These are phyloP conservation scores for Zaprionus nigranus DNA, from an alignment of 1,140 invertebrate genomes.

Conservation along the genomic window DNA sequence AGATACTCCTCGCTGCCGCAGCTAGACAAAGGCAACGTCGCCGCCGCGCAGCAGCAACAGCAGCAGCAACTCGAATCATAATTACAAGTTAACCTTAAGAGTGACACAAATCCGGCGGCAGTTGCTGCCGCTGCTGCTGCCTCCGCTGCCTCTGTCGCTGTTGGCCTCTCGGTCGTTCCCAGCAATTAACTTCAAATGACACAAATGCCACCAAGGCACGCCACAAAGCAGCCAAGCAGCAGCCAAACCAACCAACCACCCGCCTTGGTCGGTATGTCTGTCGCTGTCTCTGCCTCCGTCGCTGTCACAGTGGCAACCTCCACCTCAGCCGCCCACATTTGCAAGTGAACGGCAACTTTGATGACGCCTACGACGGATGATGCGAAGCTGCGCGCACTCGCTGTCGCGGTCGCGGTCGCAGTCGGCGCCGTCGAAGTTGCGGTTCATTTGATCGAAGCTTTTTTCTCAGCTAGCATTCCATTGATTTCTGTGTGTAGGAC, in stretches of 20 bases:
- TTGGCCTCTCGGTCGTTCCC: constrained; percentile 69
- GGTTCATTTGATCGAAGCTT: constrained; percentile 75
- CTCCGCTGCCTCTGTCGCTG: not conserved
- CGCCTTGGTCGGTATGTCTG: constrained; percentile 5
- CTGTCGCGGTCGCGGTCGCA: constrained; percentile 29
- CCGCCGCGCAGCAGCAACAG: too few species aligned
- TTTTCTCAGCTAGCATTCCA: constrained; percentile 68
- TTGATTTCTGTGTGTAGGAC: constrained; percentile 63
- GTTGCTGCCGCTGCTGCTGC: constrained; percentile 22
- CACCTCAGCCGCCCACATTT: constrained; percentile 64
- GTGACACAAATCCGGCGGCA: constrained; percentile 77
- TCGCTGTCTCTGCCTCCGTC: constrained; percentile 3
- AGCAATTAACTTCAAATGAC: constrained; percentile 83
- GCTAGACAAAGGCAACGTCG: constrained; percentile 54
- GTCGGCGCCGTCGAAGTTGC: constrained; percentile 53
- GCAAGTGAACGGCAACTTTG: constrained; percentile 82
- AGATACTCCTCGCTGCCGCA: constrained; percentile 18
- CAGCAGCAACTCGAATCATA: constrained; percentile 61
- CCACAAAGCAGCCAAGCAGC: constrained; percentile 41
- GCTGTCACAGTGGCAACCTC: constrained; percentile 23
- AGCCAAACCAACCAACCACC: constrained; percentile 19
- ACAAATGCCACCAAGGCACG: constrained; percentile 81
- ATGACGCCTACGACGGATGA: constrained; percentile 70
- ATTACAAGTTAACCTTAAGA: constrained; percentile 83
- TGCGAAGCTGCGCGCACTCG: constrained; percentile 37